Base-by-base conservation (phyloP, 2,888 invertebrate species). In the Andrena fulva region DNA sequence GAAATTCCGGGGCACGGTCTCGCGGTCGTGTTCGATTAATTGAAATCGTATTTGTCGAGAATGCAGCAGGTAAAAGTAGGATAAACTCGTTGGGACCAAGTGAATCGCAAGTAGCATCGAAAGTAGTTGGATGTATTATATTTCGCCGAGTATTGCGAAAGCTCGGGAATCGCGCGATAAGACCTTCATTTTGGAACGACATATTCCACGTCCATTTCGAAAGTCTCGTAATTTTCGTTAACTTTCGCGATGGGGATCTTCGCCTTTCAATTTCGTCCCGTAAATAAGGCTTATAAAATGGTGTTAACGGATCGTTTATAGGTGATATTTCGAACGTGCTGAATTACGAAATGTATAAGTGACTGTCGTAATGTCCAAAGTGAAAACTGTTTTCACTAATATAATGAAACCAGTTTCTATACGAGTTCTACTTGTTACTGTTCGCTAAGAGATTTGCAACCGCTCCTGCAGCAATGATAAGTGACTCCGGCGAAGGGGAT, bases 351-450 rank as follows among this genome's bases (percentile, higher is more conserved):
- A 67, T 66, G 29, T n/a, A 71, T 67, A 54, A 33, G 20, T n/a
- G 54, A 48, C 33, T 8, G n/a, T 10, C 8, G 33, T 20, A 73
- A 52, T 42, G 16, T 2, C 52, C 33, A 2, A 8, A 50, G 71
- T 42, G 67, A 82, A 81, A 80, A 81, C 63, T 31, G 71, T 75
- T 81, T 82, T 80, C 82, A 71, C 75, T 62, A 54, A 42, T 42
- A 42, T 42, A 16, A 75, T 82, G 70, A 71, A 71, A 82, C 81
- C 75, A 82, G 81, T 80, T 80, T 71, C 24, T 35, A 35, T 62
- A 69, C 64, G 62, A 35, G 71, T 67, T 29, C 59, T 54, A 54
- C 78, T 67, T 67, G 56, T 54, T 67, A 52, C 48, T 27, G 24
- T 12, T 50, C 20, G 56, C 54, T 35, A 64, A 59, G 56, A 42